A percentile compares a stretch with the other conserved stretches of the same genome.
phyloP scores from a whole-genome alignment of 2,888 invertebrate species.

The Erebia aethiops region DNA sequence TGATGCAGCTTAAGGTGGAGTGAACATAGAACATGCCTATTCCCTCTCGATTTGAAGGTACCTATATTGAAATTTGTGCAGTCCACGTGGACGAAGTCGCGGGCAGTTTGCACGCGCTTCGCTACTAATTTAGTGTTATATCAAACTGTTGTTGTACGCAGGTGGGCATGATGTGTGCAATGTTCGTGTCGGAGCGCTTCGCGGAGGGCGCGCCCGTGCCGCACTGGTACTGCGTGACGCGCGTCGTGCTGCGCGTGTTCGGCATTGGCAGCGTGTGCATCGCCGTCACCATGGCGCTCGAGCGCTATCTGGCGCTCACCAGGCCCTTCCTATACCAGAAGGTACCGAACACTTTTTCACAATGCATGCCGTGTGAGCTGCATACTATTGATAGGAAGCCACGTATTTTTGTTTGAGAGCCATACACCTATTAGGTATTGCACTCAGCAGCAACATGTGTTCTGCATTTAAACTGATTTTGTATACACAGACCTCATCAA shows the following conservation, averaged over 20 bases:
- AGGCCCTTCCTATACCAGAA: constrained; percentile 94
- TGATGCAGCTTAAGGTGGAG: too few species aligned
- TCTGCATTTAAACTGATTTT: too few species aligned
- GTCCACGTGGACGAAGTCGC: background rate
- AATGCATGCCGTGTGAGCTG: too few species aligned
- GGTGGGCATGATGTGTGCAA: constrained; percentile 89
- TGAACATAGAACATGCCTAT: too few species aligned
- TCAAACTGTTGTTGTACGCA: constrained; percentile 39
- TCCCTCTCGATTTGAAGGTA: too few species aligned
- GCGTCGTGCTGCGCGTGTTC: constrained; percentile 90
- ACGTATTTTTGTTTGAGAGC: too few species aligned
- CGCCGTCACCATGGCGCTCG: constrained; percentile 94
- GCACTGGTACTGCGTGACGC: constrained; percentile 84
- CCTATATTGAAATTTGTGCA: too few species aligned
- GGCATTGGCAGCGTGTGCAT: constrained; percentile 94
- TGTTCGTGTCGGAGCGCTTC: constrained; percentile 80
- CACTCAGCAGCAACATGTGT: too few species aligned
- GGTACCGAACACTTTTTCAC: constrained; percentile 77
- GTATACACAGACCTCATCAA: too few species aligned
- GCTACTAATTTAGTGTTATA: background rate
- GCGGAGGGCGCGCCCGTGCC: constrained; percentile 57
- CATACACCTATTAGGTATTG: too few species aligned
- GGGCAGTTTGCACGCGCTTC: too few species aligned
- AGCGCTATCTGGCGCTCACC: constrained; percentile 93
- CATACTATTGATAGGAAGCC: too few species aligned